Base-by-base conservation (phyloP, 2,797 vertebrate genomes). In the Dryobates pubescens region DNA sequence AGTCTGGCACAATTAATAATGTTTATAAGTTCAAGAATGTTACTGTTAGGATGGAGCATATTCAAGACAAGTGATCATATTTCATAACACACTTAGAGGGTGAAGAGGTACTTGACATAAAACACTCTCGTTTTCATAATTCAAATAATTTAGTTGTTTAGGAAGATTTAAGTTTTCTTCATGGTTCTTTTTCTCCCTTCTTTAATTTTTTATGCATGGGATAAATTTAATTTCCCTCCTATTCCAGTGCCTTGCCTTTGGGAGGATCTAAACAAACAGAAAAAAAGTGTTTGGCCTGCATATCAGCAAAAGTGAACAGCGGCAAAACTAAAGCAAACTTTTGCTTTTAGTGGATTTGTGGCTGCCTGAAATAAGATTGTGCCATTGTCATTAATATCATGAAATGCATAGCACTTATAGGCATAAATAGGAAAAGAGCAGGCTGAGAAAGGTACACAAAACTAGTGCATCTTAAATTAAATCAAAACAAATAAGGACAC, bases 31-130 rank as follows among this genome's bases (percentile, higher is more conserved):
- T 94, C 75, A 95, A 88, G 92, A 95, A 75, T 91, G 95, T 94
- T 94, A 73, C 87, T 95, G 61, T 87, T 95, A 92, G 73, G 85
- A 96, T 1, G 0, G 90, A 95, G 76, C 4, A 2, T 86, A 89
- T 95, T 95, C 82, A 93, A 90, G 88, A 94, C 61, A 91, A 95
- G 90, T 83, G 94, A 96, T 96, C 94, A 27, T 90, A 85, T 95
- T 97, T 96, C 96, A 95, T 56, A 89, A 82, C 70, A 93, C 89
- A 94, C 95, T 96, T 96, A 94, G 53, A 94, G 77, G 94, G 94
- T 97, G 95, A 97, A 97, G 96, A 96, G 96, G 93, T 80, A 95
- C 96, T 96, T 97, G 95, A 97, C 96, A 95, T 92, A 82, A 90
- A 84, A 86, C 90, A 90, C 67, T 90, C 69, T 88, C 1, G 5